Percentiles rank a stretch among this genome's conserved stretches.
These are phyloP conservation scores for Apoda limacodes DNA, from an alignment of 2,888 invertebrate species.

Conservation along the genomic window DNA sequence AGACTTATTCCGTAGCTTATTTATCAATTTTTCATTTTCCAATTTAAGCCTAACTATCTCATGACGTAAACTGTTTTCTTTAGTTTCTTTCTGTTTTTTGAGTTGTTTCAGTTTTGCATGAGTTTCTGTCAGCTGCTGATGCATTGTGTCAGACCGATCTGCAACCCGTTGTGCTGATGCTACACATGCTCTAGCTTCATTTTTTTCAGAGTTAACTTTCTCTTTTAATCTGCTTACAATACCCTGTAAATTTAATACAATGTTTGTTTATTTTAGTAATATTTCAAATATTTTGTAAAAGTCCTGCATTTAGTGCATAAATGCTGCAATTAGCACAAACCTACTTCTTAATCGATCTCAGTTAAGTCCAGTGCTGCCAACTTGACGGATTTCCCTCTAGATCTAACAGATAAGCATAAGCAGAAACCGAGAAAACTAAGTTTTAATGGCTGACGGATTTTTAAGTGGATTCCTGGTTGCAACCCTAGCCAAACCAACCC, in stretches of 20 bases:
- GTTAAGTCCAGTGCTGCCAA: no score
- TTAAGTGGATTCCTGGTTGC: no score
- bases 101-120: conserved; percentile 38
- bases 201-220: conserved; percentile 41
- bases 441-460: no score
- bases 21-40: conserved; percentile 50
- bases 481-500: no score
- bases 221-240: conserved; percentile 36
- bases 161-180: conserved; percentile 53
- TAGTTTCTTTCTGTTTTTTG: conserved; percentile 48
- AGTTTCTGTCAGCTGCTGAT: conserved; percentile 37
- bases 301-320: no score
- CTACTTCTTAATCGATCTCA: no score
- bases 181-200: conserved; percentile 54
- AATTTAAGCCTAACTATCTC: conserved; percentile 45
- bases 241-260: conserved; percentile 27
- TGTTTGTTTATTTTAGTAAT: no score
- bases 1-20: conserved; percentile 42
- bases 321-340: no score
- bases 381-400: no score
- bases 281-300: no score
- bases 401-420: no score
- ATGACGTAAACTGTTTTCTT: conserved; percentile 40
- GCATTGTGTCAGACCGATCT: conserved; percentile 45
- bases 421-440: no score